phyloP scores from a whole-genome alignment of 2,113 vertebrate genomes.

The Oncorhynchus mykiss region DNA sequence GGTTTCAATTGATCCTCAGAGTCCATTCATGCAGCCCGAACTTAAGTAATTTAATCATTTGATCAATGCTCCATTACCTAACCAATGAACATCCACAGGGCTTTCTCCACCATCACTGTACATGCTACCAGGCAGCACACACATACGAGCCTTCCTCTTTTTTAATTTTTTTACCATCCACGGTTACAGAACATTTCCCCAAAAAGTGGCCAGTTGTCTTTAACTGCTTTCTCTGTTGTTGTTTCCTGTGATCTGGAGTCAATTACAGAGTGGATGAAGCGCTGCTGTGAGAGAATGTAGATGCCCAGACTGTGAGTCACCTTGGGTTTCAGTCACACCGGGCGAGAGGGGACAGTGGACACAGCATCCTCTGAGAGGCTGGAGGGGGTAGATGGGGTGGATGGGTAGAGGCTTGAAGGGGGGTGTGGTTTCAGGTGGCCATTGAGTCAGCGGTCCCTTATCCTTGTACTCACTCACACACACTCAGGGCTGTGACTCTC shows the following conservation, averaged over 20 bases:
- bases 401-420: neutral
- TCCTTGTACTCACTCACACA: slow-evolving; percentile 24
- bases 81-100: slow-evolving; percentile 1
- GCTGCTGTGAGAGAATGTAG: slow-evolving; percentile 49
- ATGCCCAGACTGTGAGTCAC: slow-evolving; percentile 78
- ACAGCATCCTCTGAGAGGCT: slow-evolving; percentile 30
- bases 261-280: slow-evolving; percentile 57
- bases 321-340: slow-evolving; percentile 40
- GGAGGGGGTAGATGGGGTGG: neutral
- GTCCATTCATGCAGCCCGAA: neutral
- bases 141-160: slow-evolving; percentile 40
- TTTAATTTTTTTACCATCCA: slow-evolving; percentile 40
- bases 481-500: slow-evolving; percentile 60
- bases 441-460: slow-evolving; percentile 43
- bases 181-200: slow-evolving; percentile 60
- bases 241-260: slow-evolving; percentile 70
- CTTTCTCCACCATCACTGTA: neutral
- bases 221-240: slow-evolving; percentile 58
- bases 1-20: neutral
- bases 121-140: neutral
- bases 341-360: slow-evolving; percentile 16
- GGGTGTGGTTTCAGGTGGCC: slow-evolving; percentile 59
- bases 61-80: neutral
- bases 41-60: neutral
- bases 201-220: slow-evolving; percentile 39